Evolutionary conservation across 2,797 vertebrate genomes (phyloP), one percentile per base, ranked within the genome.

Genomic region (Protosalanx chinensis): DNA sequence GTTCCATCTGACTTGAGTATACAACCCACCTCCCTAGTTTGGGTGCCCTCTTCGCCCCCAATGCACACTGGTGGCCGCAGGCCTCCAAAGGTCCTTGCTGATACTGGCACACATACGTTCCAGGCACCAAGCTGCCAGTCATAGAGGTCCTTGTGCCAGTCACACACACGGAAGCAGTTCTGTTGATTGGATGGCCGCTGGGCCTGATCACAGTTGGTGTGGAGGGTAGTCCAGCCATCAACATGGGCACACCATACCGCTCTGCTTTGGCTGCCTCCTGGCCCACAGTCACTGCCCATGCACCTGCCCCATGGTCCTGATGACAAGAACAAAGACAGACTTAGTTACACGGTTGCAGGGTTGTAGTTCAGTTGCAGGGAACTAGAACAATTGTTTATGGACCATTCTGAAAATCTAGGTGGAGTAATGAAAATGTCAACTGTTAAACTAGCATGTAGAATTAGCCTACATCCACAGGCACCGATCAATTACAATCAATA

Each of bases 221-320:
- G 93, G 56, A 98, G 89, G 0, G 98, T 98, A 0, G 97, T 98
- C 97, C 98, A 98, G 72, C 97, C 97, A 13, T 99, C 97, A 75
- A 93, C 92, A 0, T 99, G 98, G 74, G 97, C 96, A 0, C 98
- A 99, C 98, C 97, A 99, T 71, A 99, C 96, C 0, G 96, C 95
- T 64, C 98, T 92, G 3, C 95, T 98, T 75, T 99, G 97, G 87
- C 94, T 95, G 72, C 98, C 98, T 1, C 97, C 98, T 0, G 94
- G 95, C 0, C 98, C 98, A 0, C 98, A 99, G n/a, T 97, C 96
- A 1, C 96, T 97, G 81, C 97, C 97, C 96, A 98, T 98, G 84
- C 98, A 99, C 70, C 97, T 90, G 27, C 98, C 97, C 98, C 98
- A 99, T 0, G 95, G 94, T 90, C 98, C 98, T 99, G 86, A 27